Evolutionary conservation across 2,888 invertebrate genomes (phyloP), one percentile per base, ranked within the genome.

Genomic region (Dascillus cervinus): DNA sequence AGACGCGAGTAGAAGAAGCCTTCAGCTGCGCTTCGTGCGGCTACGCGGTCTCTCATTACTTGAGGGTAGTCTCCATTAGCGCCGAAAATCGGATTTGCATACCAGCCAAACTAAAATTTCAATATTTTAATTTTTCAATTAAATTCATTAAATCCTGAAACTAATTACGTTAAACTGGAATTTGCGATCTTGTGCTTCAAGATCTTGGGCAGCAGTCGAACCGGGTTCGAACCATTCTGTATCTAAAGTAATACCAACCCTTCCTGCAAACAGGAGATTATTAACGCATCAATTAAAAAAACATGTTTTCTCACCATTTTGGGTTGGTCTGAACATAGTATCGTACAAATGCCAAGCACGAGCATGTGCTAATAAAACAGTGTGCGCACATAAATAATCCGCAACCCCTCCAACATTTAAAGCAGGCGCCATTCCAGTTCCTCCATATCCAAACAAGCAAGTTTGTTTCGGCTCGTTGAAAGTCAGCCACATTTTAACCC

Each of bases 291-390:
- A n/a, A n/a, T n/a, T n/a, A n/a, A n/a, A n/a, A n/a, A n/a, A n/a
- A n/a, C n/a, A n/a, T n/a, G 17, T 17, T 17, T 17, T 4, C 17
- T 17, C 11, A 37, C 37, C 37, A 11, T 33, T 20, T 26, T 37
- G 32, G 5, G 3, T 29, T 3, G 24, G 9, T 58, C 62, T 35
- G 28, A 48, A 13, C 58, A 64, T 17, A 62, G 65, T 2, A 38
- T 60, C 13, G 12, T 35, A 39, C 14, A 35, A 20, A 15, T 29
- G 31, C 12, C 32, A 39, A 11, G 21, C 24, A 9, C 13, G n/a
- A 25, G 34, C 31, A 22, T 39, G 39, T 6, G 35, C 25, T 22
- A 19, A 29, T 3, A 39, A 10, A 11, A 35, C 2, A 11, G 26
- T 39, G 13, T 39, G 31, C 3, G 20, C 14, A 17, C 39, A 39